Evolutionary conservation across 2,113 vertebrate genomes (phyloP).

Genomic region (Sitta europaea): DNA sequence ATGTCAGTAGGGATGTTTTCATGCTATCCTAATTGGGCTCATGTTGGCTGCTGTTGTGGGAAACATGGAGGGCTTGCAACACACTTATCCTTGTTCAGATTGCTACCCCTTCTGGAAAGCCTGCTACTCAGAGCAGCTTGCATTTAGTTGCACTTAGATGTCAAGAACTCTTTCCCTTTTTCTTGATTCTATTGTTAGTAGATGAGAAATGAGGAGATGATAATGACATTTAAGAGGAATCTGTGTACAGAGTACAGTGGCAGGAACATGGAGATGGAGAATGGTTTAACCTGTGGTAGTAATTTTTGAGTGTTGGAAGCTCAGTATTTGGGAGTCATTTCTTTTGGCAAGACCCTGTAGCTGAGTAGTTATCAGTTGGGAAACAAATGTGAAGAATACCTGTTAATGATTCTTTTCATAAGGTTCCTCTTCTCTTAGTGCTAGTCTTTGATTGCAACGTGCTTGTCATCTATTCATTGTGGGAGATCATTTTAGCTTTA

Average conservation of each 20-base stretch:
- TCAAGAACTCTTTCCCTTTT: background rate
- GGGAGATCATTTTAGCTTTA: background rate
- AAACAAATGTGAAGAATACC: background rate
- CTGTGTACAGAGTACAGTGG: background rate
- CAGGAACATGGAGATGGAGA: background rate
- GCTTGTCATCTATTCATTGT: background rate
- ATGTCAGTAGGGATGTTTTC: background rate
- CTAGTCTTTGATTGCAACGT: background rate
- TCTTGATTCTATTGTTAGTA: background rate
- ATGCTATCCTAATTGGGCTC: background rate
- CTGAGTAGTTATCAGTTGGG: background rate
- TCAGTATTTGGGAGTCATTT: background rate
- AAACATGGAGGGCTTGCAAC: background rate
- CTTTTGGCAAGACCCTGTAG: background rate
- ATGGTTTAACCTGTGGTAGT: background rate
- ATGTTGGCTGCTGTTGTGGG: background rate
- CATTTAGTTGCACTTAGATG: background rate
- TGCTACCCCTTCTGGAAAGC: background rate
- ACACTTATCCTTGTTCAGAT: background rate
- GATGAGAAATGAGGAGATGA: background rate
- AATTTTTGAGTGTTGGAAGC: background rate
- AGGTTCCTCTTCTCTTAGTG: background rate
- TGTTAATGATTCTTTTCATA: background rate
- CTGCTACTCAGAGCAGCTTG: background rate
- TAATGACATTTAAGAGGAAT: background rate